A percentile compares a stretch with the other conserved stretches of the same genome.
phyloP scores from a whole-genome alignment of 2,797 vertebrate genomes.

The Cirrhinus mrigala region DNA sequence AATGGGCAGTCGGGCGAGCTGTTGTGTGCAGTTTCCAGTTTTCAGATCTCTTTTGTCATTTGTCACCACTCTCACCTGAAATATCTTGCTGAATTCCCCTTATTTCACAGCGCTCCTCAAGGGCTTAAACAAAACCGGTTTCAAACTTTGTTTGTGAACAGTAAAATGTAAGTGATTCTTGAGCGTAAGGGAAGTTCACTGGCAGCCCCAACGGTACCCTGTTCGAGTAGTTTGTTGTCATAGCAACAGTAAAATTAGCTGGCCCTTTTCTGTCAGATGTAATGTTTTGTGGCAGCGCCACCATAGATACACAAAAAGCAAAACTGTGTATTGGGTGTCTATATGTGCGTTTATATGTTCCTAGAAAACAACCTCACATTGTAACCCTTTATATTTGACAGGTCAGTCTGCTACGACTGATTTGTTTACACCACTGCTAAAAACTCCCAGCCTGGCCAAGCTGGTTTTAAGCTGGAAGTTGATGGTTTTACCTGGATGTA shows the following conservation, averaged over 20 bases:
- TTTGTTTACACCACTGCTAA: background rate
- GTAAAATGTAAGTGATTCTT: constrained; percentile 21
- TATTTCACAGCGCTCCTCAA: background rate
- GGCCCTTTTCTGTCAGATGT: constrained; percentile 95
- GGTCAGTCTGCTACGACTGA: background rate
- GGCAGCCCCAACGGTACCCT: constrained; percentile 32
- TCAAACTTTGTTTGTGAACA: constrained; percentile 21
- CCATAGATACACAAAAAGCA: constrained; percentile 80
- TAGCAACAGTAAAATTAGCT: constrained; percentile 98
- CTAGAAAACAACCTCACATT: constrained; percentile 32
- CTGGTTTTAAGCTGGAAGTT: too few relatives aligned
- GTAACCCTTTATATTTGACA: constrained; percentile 15
- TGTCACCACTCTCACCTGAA: background rate
- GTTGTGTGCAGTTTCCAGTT: background rate
- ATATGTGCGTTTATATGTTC: constrained; percentile 66
- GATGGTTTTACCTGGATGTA: too few relatives aligned
- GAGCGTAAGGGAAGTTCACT: constrained; percentile 32
- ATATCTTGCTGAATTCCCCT: background rate
- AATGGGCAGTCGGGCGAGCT: background rate
- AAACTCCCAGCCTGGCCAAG: background rate
- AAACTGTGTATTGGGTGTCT: background rate
- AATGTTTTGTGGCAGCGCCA: constrained; percentile 91
- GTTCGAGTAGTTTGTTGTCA: constrained; percentile 91
- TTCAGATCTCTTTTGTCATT: background rate
- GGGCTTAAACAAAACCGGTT: background rate